Evolutionary conservation across 2,797 vertebrate species (phyloP).

Genomic region (Denticeps clupeoides): DNA sequence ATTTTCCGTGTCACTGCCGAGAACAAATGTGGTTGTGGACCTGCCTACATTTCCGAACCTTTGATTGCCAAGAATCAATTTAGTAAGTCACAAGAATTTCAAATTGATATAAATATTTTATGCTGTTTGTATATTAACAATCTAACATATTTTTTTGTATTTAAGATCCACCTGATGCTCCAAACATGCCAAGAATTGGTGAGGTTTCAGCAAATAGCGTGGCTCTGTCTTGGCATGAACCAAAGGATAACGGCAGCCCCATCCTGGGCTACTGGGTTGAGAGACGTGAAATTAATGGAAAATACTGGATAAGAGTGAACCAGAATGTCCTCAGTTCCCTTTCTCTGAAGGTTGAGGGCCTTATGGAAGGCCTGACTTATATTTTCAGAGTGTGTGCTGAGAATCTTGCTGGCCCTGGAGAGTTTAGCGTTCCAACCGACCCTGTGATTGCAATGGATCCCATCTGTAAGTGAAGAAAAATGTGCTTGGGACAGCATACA

Average conservation of each 20-base stretch:
- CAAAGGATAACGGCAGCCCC: conserved; percentile 95
- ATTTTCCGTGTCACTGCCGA: conserved; percentile 89
- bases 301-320: conserved; percentile 93
- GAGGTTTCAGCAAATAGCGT: conserved; percentile 78
- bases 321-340: conserved; percentile 72
- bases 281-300: conserved; percentile 94
- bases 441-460: conserved; percentile 78
- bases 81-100: conserved; percentile 55
- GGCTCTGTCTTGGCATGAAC: conserved; percentile 90
- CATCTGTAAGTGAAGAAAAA: conserved; percentile 72
- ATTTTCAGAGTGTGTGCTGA: conserved; percentile 96
- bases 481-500: background rate
- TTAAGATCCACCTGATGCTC: conserved; percentile 88
- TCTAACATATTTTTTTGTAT: conserved; percentile 1
- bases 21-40: conserved; percentile 82
- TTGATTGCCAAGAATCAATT: conserved; percentile 91
- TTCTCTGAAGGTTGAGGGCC: conserved; percentile 69
- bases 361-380: conserved; percentile 89
- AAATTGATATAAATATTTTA: background rate
- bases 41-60: conserved; percentile 74
- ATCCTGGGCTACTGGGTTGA: conserved; percentile 98
- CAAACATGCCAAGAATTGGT: conserved; percentile 82
- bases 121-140: background rate
- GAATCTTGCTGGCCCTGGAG: conserved; percentile 91
- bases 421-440: conserved; percentile 91